Conservation (phyloP, 2,888 invertebrate genomes). For the Erpobdella octoculata region DNA sequence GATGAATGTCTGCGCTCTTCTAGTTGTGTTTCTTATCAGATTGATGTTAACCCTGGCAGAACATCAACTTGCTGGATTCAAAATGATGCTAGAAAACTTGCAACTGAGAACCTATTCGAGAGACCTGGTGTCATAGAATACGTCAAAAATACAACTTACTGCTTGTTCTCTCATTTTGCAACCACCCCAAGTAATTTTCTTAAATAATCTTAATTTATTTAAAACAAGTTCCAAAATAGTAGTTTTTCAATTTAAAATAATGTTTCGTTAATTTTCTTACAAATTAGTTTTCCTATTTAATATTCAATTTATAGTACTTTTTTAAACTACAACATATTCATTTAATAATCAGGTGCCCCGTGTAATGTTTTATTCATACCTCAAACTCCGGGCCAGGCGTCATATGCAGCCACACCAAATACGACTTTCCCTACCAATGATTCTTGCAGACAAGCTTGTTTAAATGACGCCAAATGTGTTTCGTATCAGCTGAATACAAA, state of each 20-base stretch:
- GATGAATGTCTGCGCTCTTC: background rate
- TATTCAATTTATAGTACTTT: no score
- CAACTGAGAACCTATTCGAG: background rate
- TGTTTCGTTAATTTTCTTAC: no score
- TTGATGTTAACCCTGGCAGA: conserved; percentile 2
- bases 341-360: conserved; percentile 6
- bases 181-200: background rate
- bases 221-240: no score
- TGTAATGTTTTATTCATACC: background rate
- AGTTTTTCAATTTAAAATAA: background rate
- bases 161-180: background rate
- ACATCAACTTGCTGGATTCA: conserved; percentile 17
- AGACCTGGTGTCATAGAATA: conserved; percentile 7
- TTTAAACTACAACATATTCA: background rate
- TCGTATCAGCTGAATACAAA: conserved; percentile 22
- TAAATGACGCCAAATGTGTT: conserved; percentile 4
- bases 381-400: background rate
- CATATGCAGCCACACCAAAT: conserved; percentile 10
- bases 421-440: conserved; percentile 3
- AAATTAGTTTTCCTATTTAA: no score
- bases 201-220: background rate
- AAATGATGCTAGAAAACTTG: background rate
- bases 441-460: conserved; percentile 18
- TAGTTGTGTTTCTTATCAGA: conserved; percentile 15
- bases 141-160: conserved; percentile 24